A percentile compares a stretch with the other conserved stretches of the same genome.
Evolutionary conservation across 2,113 vertebrate genomes (phyloP).

Genomic region (Heterotilapia buettikoferi): DNA sequence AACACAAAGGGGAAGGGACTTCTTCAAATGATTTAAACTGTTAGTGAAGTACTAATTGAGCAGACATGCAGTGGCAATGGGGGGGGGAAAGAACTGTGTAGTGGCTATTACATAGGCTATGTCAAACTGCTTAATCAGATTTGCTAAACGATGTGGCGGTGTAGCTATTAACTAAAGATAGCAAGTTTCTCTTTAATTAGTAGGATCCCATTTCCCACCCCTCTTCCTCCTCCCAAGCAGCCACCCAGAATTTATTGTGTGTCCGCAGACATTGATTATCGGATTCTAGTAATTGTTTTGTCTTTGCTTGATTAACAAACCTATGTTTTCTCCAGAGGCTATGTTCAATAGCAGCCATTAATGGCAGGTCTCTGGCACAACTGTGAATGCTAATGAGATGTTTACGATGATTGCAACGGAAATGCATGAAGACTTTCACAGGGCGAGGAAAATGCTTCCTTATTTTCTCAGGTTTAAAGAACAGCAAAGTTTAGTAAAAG

Average conservation of each 20-base stretch:
- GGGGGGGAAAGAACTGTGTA: neutral
- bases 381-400: neutral
- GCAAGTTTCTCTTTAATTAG: conserved; percentile 53
- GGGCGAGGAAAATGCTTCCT: neutral
- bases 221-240: conserved; percentile 10
- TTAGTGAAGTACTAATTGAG: neutral
- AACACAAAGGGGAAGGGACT: neutral
- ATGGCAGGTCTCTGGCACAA: conserved; percentile 3
- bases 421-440: neutral
- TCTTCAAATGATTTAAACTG: neutral
- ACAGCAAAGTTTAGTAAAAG: neutral
- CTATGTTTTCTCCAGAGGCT: conserved; percentile 43
- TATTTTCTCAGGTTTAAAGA: neutral
- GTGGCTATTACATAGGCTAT: neutral
- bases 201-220: conserved; percentile 32
- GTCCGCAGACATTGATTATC: conserved; percentile 64
- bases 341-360: conserved; percentile 30
- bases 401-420: neutral
- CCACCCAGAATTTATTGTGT: conserved; percentile 61
- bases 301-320: conserved; percentile 66
- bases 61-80: neutral
- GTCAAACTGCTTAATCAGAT: conserved; percentile 49
- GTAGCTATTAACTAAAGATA: conserved; percentile 58
- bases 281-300: conserved; percentile 71
- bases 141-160: conserved; percentile 42